Base-by-base conservation (phyloP, 2,113 vertebrate genomes). In the Silurus asotus region DNA sequence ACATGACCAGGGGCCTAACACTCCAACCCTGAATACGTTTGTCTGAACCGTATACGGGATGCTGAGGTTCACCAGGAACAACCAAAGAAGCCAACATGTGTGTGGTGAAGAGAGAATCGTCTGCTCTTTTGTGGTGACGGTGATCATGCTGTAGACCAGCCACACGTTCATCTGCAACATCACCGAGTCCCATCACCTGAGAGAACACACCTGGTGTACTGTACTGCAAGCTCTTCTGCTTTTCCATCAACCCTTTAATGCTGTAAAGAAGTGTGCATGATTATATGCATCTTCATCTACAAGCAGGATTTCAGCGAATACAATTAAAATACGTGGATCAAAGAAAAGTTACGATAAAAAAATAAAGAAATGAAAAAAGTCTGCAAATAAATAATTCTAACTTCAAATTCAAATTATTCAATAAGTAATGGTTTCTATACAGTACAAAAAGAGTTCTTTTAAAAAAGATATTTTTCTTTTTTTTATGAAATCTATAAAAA, bases 1-100 rank as follows among this genome's bases (percentile, higher is more conserved):
- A 78, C 94, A 95, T 80, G 92, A 69, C 95, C 95, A 96, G 20
- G 95, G 95, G 25, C 95, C 95, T 0, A 95, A 70, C 0, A 96
- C 88, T 0, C 95, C 95, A 53, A 96, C 90, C 77, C 92, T 96
- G 82, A 95, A 95, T 61, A 90, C 64, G 0, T 85, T 72, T 6
- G 89, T 90, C 4, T 8, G 2, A 10, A 45, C 84, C 49, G 86
- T 80, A n/a, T 82, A 86, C 11, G 84, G 87, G 48, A 90, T 5
- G 0, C 91, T n/a, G 6, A 91, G 59, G 87, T 87, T 64, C 53
- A 91, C 92, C 53, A 94, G 85, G 0, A 91, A 1, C 5, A 91
- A 7, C 80, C 88, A 91, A 84, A 90, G 90, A 8, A 87, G 0
- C 82, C 53, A 49, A 28, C 74, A 49, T 72, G 75, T 65, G 62